Percentiles rank a stretch among this genome's conserved stretches.
These are phyloP conservation scores for Chloroclysta siterata DNA, from an alignment of 2,888 invertebrate genomes.

Conservation along the genomic window DNA sequence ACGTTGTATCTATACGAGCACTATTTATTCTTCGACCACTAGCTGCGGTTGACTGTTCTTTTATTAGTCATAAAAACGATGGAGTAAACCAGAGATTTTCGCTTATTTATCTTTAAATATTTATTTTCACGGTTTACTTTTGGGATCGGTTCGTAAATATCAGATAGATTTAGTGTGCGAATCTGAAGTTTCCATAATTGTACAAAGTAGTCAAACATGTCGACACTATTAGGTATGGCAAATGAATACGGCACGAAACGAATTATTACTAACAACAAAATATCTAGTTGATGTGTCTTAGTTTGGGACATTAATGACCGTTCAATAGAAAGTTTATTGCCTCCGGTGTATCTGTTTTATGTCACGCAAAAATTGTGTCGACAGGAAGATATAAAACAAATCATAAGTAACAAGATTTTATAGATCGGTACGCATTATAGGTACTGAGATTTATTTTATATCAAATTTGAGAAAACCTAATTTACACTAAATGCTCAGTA, in stretches of 20 bases:
- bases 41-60: conserved; percentile 79
- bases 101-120: conserved; percentile 79
- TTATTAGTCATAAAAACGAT: conserved; percentile 80
- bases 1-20: conserved; percentile 55
- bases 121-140: conserved; percentile 79
- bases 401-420: conserved; percentile 37
- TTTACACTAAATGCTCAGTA: background rate
- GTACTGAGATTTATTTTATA: conserved; percentile 25
- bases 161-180: conserved; percentile 61
- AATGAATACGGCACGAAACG: conserved; percentile 32
- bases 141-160: conserved; percentile 64
- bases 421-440: conserved; percentile 38
- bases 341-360: conserved; percentile 62
- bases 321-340: conserved; percentile 73
- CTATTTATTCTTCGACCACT: conserved; percentile 74
- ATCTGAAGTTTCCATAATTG: conserved; percentile 52
- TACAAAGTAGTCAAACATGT: conserved; percentile 47
- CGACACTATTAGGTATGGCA: conserved; percentile 38
- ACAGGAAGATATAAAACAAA: conserved; percentile 57
- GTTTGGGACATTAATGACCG: conserved; percentile 60
- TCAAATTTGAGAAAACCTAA: conserved; percentile 26
- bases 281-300: conserved; percentile 48
- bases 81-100: conserved; percentile 75
- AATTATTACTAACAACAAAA: conserved; percentile 51
- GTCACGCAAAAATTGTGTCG: conserved; percentile 56